Base-by-base conservation (phyloP, 2,113 vertebrate species). In the Spheniscus mendiculus region DNA sequence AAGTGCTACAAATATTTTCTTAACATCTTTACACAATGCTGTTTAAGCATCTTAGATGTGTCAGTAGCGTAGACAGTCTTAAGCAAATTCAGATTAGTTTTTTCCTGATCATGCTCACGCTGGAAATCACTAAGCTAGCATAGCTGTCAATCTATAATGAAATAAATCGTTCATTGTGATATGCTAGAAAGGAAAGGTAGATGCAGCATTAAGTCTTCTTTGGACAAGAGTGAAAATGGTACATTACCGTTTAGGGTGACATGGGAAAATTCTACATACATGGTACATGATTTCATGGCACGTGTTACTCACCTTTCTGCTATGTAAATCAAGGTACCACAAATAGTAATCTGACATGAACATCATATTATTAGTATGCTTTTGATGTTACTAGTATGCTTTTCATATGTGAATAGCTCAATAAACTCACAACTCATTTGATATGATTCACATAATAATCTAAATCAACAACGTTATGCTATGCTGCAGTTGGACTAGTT, bases 1-100 rank as follows among this genome's bases (percentile, higher is more conserved):
- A 97, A 98, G 88, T 95, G 95, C 95, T 97, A 96, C 96, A 97
- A 98, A 97, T 98, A 98, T 97, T 98, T 97, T 96, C 97, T 97
- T 98, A 97, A 97, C 93, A 97, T 97, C 96, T 98, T 98, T 98
- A 94, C 95, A 88, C 93, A 98, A 94, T 95, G 93, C 96, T 97
- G 95, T 94, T 97, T 96, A 97, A 96, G 96, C 91, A 87, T 97
- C 95, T 96, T 96, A 96, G 90, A 91, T 98, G 83, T 96, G 89
- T 91, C 95, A 96, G 85, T 84, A 96, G 81, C 79, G 80, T 81
- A 97, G 92, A 94, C 79, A 96, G 91, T 92, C 95, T 98, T 95
- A 96, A 96, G 96, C 91, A 96, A 98, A 98, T 97, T 98, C 96
- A 97, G 91, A 95, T 82, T 73, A 85, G 45, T 26, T 81, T 96